Evolutionary conservation across 2,113 vertebrate species (phyloP), one percentile per base, ranked within the genome.

Genomic region (Delphinapterus leucas): DNA sequence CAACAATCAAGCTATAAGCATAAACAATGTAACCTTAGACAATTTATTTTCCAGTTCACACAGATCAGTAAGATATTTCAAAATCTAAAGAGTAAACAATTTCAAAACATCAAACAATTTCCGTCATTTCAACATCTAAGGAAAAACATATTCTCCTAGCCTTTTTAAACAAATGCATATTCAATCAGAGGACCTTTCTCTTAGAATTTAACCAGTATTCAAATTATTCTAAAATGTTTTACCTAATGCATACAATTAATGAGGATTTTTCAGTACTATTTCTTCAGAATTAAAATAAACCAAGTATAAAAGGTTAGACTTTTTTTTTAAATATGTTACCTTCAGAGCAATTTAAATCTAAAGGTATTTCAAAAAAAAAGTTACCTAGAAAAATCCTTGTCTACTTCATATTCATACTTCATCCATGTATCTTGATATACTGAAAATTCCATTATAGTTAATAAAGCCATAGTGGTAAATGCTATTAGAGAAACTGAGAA

Each of bases 391-490:
- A 99, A 99, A 98, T 99, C 99, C 97, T 99, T 99, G 98, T 99
- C 99, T 97, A 99, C 99, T 98, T 99, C 99, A 97, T 99, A 99
- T 84, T 99, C 99, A 2, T 99, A 99, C 96, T 99, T 99, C 99
- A 99, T 99, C 99, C 99, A 99, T 0, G 99, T 99, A 97, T 99
- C 99, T 94, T 98, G 99, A 98, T 99, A 99, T 28, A 99, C 99
- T 47, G 98, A 99, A 98, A 99, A 99, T 88, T 99, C 99, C 98
- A 99, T 99, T 96, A 99, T 97, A 93, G 99, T 99, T 92, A 99
- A 98, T 47, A 99, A 98, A 93, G 99, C 99, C 99, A 99, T 99
- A 0, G 99, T 98, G 12, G 99, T 99, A 98, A 99, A 99, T 3
- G 99, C 99, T 96, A 99, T 98, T 94, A 99, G 95, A 97, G 99